Evolutionary conservation across 1,140 invertebrate species (phyloP).

Genomic region (Zaprionus lachaisei): DNA sequence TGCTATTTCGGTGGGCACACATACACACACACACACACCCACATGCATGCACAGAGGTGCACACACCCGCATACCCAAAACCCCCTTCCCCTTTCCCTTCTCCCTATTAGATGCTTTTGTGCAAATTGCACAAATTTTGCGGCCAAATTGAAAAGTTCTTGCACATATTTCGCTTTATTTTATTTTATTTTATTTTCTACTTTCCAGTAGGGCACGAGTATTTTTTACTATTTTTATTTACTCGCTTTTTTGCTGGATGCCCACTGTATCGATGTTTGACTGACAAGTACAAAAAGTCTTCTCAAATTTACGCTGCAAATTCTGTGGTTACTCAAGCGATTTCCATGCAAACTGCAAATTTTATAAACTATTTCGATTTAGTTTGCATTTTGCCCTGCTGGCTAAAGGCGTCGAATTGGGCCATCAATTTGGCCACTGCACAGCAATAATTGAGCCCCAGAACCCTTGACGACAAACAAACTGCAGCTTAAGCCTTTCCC

Average conservation of each 20-base stretch:
- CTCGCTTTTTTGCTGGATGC: conserved; percentile 49
- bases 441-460: background rate
- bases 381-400: conserved; percentile 27
- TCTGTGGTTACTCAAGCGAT: conserved; percentile 51
- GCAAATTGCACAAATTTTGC: conserved; percentile 71
- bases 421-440: background rate
- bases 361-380: conserved; percentile 57
- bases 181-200: conserved; percentile 41
- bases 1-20: conserved; percentile 12
- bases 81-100: no score
- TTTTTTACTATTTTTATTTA: conserved; percentile 31
- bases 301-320: conserved; percentile 18
- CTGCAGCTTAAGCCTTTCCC: background rate
- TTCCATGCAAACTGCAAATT: conserved; percentile 38
- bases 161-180: conserved; percentile 40
- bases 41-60: background rate
- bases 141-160: conserved; percentile 76
- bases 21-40: background rate
- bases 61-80: no score
- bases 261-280: conserved; percentile 66
- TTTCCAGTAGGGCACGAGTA: conserved; percentile 17
- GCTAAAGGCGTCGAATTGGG: background rate
- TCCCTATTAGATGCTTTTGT: conserved; percentile 19
- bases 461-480: background rate
- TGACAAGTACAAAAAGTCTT: conserved; percentile 71